phyloP scores from a whole-genome alignment of 1,140 invertebrate species.

The Pogonomyrmex barbatus region DNA sequence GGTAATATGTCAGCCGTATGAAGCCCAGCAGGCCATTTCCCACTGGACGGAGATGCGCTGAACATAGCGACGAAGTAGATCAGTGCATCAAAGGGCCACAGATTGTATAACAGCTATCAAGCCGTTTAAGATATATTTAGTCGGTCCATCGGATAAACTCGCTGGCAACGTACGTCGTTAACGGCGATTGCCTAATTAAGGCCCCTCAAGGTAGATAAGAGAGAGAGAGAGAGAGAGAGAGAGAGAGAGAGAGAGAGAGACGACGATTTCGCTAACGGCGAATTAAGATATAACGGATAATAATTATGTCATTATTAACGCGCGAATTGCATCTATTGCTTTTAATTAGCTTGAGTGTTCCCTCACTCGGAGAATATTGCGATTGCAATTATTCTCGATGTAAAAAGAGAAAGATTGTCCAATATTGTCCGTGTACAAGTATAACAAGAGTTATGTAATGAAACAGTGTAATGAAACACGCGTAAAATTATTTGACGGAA shows the following conservation, averaged over 20 bases:
- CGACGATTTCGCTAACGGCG: neutral
- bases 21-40: conserved; percentile 41
- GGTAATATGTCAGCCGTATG: conserved; percentile 52
- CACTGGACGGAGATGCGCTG: conserved; percentile 16
- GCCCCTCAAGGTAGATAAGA: no score
- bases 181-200: neutral
- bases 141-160: conserved; percentile 11
- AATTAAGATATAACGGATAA: neutral
- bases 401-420: neutral
- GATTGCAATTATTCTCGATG: neutral
- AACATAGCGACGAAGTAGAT: conserved; percentile 43
- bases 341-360: neutral
- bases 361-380: neutral
- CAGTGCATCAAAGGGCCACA: conserved; percentile 30
- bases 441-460: neutral
- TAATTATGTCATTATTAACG: neutral
- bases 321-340: neutral
- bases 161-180: neutral
- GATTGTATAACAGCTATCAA: conserved; percentile 35
- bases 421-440: neutral
- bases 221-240: no score
- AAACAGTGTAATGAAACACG: neutral
- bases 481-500: neutral
- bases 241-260: no score
- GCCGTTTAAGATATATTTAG: neutral